phyloP scores from a whole-genome alignment of 2,113 vertebrate species.

The Daubentonia madagascariensis region DNA sequence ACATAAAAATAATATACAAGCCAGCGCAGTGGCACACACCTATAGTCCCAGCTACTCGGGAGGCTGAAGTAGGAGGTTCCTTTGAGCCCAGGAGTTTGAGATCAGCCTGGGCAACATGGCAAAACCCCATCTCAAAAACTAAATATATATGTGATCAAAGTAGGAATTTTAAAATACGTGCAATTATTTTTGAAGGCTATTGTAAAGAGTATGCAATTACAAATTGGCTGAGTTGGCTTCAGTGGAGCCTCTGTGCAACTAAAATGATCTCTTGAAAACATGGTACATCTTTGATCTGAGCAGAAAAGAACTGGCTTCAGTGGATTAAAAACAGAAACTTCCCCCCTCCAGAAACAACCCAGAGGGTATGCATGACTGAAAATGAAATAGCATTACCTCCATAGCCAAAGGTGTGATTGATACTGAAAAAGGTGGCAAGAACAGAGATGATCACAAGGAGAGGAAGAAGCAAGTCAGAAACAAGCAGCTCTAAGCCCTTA shows the following conservation, averaged over 20 bases:
- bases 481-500: neutral
- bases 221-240: neutral
- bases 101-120: neutral
- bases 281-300: neutral
- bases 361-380: neutral
- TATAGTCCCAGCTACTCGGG: neutral
- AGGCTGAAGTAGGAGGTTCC: neutral
- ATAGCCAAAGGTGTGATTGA: neutral
- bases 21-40: neutral
- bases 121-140: neutral
- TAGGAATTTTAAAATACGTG: neutral
- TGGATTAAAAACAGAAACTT: neutral
- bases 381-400: rapidly evolving
- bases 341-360: neutral
- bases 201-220: neutral
- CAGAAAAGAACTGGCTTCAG: neutral
- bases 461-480: neutral
- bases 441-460: neutral
- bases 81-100: neutral
- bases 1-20: neutral
- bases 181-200: neutral
- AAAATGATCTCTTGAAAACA: neutral
- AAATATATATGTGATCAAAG: neutral
- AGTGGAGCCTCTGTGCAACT: neutral
- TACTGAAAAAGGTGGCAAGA: neutral